phyloP scores from a whole-genome alignment of 2,113 vertebrate species.

The Hemiscyllium ocellatum region DNA sequence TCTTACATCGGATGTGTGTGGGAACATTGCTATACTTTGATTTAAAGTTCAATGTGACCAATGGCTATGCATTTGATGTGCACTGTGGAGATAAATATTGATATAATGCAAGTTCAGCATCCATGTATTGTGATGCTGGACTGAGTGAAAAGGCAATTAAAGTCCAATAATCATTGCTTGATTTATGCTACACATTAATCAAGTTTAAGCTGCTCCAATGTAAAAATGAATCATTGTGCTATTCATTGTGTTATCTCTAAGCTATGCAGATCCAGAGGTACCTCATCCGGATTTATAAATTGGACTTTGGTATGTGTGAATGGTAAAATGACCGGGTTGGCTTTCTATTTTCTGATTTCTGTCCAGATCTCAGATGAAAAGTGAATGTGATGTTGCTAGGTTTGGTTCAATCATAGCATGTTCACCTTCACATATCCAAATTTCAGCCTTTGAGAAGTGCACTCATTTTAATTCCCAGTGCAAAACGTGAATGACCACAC shows the following conservation, averaged over 20 bases:
- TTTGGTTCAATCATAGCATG: neutral
- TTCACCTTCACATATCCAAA: neutral
- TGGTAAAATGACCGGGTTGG: neutral
- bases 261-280: neutral
- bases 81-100: neutral
- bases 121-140: neutral
- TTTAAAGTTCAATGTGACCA: slow-evolving; percentile 4
- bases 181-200: neutral
- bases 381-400: neutral
- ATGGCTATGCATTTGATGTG: neutral
- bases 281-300: neutral
- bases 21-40: neutral
- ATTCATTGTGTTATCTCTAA: neutral
- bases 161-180: neutral
- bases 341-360: neutral
- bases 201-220: neutral
- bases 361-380: neutral
- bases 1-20: neutral
- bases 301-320: neutral
- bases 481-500: neutral
- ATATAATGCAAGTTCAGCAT: neutral
- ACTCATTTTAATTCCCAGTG: neutral
- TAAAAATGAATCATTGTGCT: neutral
- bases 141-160: neutral
- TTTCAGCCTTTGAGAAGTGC: too few relatives aligned